A percentile compares a stretch with the other conserved stretches of the same genome.
Evolutionary conservation across 2,888 invertebrate genomes (phyloP).

Genomic region (Tenthredo scrophulariae): DNA sequence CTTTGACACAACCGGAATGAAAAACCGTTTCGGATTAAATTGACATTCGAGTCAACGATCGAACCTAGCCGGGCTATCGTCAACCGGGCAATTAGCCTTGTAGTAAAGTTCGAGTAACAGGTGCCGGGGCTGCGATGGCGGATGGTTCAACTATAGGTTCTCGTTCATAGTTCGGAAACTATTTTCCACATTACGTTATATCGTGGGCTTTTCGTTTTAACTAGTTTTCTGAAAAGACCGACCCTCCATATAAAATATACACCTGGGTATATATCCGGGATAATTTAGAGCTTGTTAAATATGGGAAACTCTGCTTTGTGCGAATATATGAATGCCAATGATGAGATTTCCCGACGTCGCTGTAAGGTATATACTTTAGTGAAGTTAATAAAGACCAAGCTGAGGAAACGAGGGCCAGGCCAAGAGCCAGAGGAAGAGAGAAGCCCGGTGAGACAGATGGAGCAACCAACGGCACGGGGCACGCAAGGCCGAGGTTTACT

Average conservation of each 20-base stretch:
- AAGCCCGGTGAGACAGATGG: not conserved
- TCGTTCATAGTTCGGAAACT: not conserved
- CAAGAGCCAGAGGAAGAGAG: not conserved
- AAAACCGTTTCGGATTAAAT: conserved; percentile 10
- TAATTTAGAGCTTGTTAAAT: conserved; percentile 56
- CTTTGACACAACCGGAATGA: not conserved
- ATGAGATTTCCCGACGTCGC: conserved; percentile 58
- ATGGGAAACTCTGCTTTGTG: conserved; percentile 54
- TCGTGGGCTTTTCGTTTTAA: too few species aligned
- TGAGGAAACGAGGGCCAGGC: not conserved
- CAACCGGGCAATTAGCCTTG: not conserved
- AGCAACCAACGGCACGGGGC: conserved; percentile 23
- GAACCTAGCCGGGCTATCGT: not conserved
- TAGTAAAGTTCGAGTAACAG: conserved; percentile 28
- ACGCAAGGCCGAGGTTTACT: conserved; percentile 58
- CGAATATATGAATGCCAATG: conserved; percentile 70
- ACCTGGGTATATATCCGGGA: not conserved
- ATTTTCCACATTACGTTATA: not conserved
- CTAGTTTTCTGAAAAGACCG: too few species aligned
- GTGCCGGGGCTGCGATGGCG: not conserved
- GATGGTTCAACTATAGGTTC: not conserved
- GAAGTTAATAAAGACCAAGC: conserved; percentile 63
- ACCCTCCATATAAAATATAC: not conserved
- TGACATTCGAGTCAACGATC: not conserved
- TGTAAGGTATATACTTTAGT: conserved; percentile 67